Evolutionary conservation across 2,888 invertebrate species (phyloP).

Genomic region (Trissolcus brochymenae): DNA sequence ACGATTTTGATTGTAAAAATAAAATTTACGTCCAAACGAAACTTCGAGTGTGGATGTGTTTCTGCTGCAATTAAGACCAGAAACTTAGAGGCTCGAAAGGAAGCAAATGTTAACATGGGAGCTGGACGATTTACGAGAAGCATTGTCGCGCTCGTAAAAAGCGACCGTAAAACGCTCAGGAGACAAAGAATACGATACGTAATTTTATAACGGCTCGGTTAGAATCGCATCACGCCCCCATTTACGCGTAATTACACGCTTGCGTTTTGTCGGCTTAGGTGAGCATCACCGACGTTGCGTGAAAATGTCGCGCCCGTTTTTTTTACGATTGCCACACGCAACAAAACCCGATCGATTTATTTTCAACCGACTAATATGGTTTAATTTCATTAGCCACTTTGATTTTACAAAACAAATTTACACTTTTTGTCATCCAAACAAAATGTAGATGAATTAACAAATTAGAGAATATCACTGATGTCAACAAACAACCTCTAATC

Average conservation of each 20-base stretch:
- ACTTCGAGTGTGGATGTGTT: constrained; percentile 4
- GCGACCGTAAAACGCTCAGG: constrained; percentile 61
- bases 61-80: constrained; percentile 34
- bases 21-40: too few relatives aligned
- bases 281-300: constrained; percentile 35
- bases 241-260: constrained; percentile 62
- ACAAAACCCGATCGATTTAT: too few relatives aligned
- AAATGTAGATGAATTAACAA: too few relatives aligned
- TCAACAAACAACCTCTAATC: too few relatives aligned
- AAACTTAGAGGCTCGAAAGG: constrained; percentile 43
- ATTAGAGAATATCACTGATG: too few relatives aligned
- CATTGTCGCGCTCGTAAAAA: constrained; percentile 58
- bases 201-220: constrained; percentile 64
- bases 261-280: constrained; percentile 49
- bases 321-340: too few relatives aligned
- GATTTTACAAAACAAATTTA: too few relatives aligned
- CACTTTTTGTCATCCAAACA: too few relatives aligned
- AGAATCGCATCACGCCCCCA: constrained; percentile 63
- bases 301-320: constrained; percentile 44
- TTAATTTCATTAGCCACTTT: too few relatives aligned
- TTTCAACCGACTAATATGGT: too few relatives aligned
- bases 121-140: constrained; percentile 61
- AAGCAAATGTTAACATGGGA: constrained; percentile 49
- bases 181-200: constrained; percentile 66
- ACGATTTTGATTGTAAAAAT: too few relatives aligned